Base-by-base conservation (phyloP, 2,888 invertebrate species). In the Mythimna ferrago region DNA sequence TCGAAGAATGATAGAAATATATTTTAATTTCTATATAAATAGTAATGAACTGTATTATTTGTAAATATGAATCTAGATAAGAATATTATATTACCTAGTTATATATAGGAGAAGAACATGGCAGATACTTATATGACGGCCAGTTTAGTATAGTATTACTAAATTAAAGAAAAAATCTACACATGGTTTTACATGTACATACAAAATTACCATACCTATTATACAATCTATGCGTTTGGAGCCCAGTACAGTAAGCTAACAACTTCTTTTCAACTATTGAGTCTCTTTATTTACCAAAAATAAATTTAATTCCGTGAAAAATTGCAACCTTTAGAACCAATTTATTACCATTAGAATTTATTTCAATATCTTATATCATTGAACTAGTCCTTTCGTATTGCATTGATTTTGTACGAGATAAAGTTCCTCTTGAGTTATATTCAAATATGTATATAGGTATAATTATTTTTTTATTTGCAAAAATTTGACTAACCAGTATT, bases 61-160 rank as follows among this genome's bases (percentile, higher is more conserved):
- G 97, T 97, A 97, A 94, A 97, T 97, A 97, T 94, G 93, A 96
- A 92, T 91, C 89, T 94, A 95, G 94, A 94, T 96, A 97, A 97
- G 97, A 94, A 97, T 97, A 97, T 97, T 97, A 97, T 96, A 96
- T 96, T 95, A 94, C 92, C 91, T 96, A 96, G 96, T 96, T 96
- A 96, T 96, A 95, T 94, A 94, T 95, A 96, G 94, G 93, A 93
- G 92, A 96, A 97, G 92, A 96, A 97, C 96, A 96, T 97, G 97
- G 97, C 97, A 96, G 96, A 97, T 97, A 97, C 97, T 97, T 97
- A 97, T 97, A 96, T 93, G 95, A 97, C 95, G 97, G 97, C 97
- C 97, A 97, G 97, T 97, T 97, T 97, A 97, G 97, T 94, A 96
- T 97, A 97, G 97, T 97, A 97, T 97, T 97, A 97, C 96, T 97